A percentile compares a stretch with the other conserved stretches of the same genome.
Conservation (phyloP, 2,797 vertebrate genomes). For the Enteromius viviparus region DNA sequence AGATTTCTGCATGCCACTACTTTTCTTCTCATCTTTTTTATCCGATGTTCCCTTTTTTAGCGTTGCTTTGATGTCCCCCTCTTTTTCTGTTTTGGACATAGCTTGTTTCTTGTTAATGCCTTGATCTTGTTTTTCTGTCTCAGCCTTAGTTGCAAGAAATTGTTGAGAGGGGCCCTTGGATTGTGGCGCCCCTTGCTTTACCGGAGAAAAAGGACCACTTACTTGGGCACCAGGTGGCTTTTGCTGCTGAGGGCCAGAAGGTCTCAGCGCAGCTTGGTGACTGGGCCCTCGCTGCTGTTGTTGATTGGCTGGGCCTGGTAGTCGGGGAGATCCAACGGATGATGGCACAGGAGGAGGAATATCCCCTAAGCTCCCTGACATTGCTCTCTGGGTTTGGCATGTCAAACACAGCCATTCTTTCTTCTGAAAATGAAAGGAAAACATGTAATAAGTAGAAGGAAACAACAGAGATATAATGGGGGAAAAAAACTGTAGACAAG, state of each 20-base stretch:
- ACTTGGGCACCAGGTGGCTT: conserved; percentile 80
- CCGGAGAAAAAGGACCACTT: conserved; percentile 82
- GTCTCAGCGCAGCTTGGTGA: conserved; percentile 79
- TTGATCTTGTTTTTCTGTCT: conserved; percentile 77
- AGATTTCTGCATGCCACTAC: conserved; percentile 79
- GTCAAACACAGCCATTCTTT: conserved; percentile 99
- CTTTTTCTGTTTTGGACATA: conserved; percentile 76
- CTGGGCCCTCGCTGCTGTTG: conserved; percentile 75
- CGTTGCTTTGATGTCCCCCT: conserved; percentile 76
- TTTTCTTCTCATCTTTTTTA: conserved; percentile 79
- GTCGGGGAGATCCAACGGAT: conserved; percentile 78
- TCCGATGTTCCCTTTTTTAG: conserved; percentile 78
- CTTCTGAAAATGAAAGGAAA: conserved; percentile 82
- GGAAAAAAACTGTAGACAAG: neutral
- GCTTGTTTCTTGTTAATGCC: conserved; percentile 78
- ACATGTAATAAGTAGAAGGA: conserved; percentile 14
- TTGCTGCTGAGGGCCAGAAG: conserved; percentile 76
- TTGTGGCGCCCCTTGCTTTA: conserved; percentile 81
- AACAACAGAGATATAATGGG: conserved; percentile 38
- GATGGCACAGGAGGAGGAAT: conserved; percentile 77
- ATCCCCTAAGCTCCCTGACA: conserved; percentile 93
- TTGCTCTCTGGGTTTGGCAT: conserved; percentile 97
- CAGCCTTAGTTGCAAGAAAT: conserved; percentile 77
- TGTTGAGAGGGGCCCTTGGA: conserved; percentile 72
- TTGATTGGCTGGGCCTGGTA: conserved; percentile 73